A percentile compares a stretch with the other conserved stretches of the same genome.
phyloP scores from a whole-genome alignment of 1,140 invertebrate genomes.

The Brevipalpus yothersi region DNA sequence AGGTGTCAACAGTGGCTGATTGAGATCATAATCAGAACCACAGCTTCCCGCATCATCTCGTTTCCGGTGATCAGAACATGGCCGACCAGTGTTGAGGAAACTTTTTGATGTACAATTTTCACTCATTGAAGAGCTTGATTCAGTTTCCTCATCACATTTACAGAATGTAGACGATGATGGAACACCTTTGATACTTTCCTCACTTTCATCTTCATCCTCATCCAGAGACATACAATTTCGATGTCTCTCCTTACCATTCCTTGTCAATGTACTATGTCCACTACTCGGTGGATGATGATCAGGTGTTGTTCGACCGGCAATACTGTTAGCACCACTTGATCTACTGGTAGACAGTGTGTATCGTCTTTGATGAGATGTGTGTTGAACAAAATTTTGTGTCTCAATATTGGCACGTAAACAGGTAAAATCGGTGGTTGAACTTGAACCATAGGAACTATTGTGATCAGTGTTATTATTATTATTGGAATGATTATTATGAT shows the following conservation, averaged over 20 bases:
- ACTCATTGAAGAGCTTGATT: too few species aligned
- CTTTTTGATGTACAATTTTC: too few species aligned
- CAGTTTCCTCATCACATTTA: neutral
- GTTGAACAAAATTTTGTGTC: neutral
- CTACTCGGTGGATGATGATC: too few species aligned
- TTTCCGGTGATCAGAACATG: neutral
- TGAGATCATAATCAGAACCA: neutral
- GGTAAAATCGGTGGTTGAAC: neutral
- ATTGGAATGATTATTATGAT: neutral
- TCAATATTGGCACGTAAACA: neutral
- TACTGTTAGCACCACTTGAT: neutral
- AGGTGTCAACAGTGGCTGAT: neutral
- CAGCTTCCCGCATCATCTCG: neutral
- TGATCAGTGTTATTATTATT: neutral
- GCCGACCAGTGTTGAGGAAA: too few species aligned
- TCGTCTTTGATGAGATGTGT: neutral
- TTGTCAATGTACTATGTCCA: neutral
- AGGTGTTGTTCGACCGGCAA: neutral
- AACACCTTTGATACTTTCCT: neutral
- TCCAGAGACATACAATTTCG: constrained; percentile 3
- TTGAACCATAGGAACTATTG: neutral
- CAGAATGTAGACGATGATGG: neutral
- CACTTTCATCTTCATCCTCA: neutral
- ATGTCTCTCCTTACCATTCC: neutral
- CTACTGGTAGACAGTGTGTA: neutral